A percentile compares a stretch with the other conserved stretches of the same genome.
These are phyloP conservation scores for Colinus virginianus DNA, from an alignment of 2,113 vertebrate genomes.

Conservation along the genomic window DNA sequence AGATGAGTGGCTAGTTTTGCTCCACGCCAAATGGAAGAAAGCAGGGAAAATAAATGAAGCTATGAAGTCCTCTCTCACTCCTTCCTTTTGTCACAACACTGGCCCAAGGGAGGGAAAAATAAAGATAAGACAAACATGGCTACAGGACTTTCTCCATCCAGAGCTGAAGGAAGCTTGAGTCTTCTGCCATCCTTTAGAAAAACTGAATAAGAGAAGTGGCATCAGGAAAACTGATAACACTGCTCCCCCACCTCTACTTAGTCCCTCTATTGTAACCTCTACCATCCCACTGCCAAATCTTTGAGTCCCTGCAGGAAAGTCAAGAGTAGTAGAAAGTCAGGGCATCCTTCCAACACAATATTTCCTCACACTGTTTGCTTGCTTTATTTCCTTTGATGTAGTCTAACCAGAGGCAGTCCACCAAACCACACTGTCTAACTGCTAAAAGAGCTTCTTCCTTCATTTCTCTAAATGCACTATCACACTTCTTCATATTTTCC, in stretches of 20 bases:
- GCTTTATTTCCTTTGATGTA: neutral
- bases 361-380: neutral
- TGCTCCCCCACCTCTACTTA: neutral
- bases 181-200: neutral
- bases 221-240: neutral
- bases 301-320: neutral
- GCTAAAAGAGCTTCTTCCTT: neutral
- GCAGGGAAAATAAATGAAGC: neutral
- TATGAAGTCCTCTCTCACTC: neutral
- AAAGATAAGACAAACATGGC: neutral
- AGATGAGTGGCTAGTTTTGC: neutral
- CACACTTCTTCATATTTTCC: neutral
- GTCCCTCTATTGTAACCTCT: neutral
- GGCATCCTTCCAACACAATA: neutral
- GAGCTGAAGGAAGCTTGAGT: neutral
- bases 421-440: neutral
- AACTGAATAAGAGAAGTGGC: neutral
- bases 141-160: neutral
- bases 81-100: neutral
- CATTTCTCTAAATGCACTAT: neutral
- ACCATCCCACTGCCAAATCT: neutral
- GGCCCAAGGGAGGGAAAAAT: neutral
- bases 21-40: neutral
- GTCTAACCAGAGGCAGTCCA: neutral
- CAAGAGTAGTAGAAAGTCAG: neutral